Evolutionary conservation across 2,888 invertebrate species (phyloP).

Genomic region (Tholera decimalis): DNA sequence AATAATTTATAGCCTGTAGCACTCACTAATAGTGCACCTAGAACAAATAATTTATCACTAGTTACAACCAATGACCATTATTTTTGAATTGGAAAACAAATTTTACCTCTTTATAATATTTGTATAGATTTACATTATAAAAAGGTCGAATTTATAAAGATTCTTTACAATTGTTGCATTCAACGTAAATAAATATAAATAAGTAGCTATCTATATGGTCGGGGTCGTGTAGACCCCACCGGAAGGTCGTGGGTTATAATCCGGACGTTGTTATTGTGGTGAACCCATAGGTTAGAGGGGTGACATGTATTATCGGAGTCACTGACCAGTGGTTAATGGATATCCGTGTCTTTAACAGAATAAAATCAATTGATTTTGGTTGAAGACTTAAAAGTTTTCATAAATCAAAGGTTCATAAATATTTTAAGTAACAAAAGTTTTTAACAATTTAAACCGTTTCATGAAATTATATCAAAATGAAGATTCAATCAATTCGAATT

Average conservation of each 20-base stretch:
- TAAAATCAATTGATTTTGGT: not conserved
- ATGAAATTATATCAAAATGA: conserved; percentile 26
- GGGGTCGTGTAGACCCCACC: conserved; percentile 14
- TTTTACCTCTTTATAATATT: no score
- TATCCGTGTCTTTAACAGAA: not conserved
- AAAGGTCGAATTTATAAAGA: no score
- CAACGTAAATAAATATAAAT: no score
- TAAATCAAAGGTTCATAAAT: not conserved
- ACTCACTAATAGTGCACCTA: no score
- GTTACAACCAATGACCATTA: no score
- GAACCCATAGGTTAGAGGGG: conserved; percentile 30
- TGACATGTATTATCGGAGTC: conserved; percentile 10
- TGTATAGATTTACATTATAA: no score
- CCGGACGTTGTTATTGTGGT: conserved; percentile 42
- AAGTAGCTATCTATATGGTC: no score
- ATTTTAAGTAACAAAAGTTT: conserved; percentile 3
- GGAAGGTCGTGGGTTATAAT: conserved; percentile 48
- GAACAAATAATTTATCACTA: no score
- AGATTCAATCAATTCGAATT: conserved; percentile 35
- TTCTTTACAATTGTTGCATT: no score
- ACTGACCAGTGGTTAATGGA: conserved; percentile 18
- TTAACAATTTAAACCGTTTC: conserved; percentile 8
- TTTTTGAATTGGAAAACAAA: no score
- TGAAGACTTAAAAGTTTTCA: not conserved
- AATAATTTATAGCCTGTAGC: no score